Evolutionary conservation across 2,888 invertebrate species (phyloP).

Genomic region (Pyrgus malvae): DNA sequence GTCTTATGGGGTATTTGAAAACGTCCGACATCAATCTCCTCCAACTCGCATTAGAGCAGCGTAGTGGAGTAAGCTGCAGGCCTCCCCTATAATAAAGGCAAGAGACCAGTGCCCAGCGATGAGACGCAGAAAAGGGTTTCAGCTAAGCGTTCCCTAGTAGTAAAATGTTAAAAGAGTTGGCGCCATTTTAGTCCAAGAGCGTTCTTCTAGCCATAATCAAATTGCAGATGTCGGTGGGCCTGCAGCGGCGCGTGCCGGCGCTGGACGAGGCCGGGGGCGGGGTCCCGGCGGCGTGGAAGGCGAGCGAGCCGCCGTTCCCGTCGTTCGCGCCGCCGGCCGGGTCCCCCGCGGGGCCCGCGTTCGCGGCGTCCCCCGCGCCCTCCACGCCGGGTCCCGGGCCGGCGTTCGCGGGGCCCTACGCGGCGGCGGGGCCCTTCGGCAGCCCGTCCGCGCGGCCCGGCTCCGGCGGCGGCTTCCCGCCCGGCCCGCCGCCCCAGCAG

Average conservation of each 20-base stretch:
- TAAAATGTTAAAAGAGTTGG: too few species aligned
- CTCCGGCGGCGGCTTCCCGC: constrained; percentile 92
- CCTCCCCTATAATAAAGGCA: too few species aligned
- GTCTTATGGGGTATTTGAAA: too few species aligned
- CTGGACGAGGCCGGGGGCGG: constrained; percentile 74
- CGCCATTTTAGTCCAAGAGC: too few species aligned
- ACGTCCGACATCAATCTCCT: too few species aligned
- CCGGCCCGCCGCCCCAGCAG: constrained; percentile 86
- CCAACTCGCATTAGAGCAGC: too few species aligned
- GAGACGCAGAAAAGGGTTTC: too few species aligned
- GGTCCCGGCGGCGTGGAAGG: constrained; percentile 88
- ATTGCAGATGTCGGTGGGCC: constrained; percentile 85
- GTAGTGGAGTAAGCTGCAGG: too few species aligned
- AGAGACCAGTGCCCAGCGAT: too few species aligned
- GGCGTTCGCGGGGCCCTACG: constrained; percentile 86
- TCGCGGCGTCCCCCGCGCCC: constrained; percentile 87
- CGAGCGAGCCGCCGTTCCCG: constrained; percentile 84
- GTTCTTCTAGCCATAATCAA: too few species aligned
- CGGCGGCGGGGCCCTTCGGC: constrained; percentile 84
- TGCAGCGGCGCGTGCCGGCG: constrained; percentile 89
- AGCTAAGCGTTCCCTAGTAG: too few species aligned
- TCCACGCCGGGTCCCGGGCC: constrained; percentile 88
- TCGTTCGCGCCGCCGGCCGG: constrained; percentile 89
- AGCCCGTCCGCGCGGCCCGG: constrained; percentile 86
- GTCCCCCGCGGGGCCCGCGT: constrained; percentile 86